These are phyloP conservation scores for Apotomis capreana DNA, from an alignment of 2,888 invertebrate species.

Conservation along the genomic window DNA sequence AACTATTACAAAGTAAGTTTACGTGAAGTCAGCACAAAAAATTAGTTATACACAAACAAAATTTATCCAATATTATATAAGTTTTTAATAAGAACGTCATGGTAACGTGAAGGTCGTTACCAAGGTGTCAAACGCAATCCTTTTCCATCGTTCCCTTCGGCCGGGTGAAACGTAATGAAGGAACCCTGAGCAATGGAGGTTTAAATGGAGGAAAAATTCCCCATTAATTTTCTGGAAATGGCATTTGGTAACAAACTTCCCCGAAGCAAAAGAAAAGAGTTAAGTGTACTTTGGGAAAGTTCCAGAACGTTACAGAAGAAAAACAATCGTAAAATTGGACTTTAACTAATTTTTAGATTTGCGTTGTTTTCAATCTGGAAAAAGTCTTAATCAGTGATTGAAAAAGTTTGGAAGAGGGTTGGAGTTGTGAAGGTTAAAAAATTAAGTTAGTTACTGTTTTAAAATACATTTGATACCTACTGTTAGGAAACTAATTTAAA, in stretches of 20 bases:
- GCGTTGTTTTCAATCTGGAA: constrained; percentile 45
- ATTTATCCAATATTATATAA: too few species aligned
- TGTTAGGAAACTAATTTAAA: constrained; percentile 2
- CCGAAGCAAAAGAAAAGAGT: constrained; percentile 65
- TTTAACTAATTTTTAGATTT: constrained; percentile 55
- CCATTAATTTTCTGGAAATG: constrained; percentile 76
- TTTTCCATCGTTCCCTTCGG: constrained; percentile 11
- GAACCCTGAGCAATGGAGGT: constrained; percentile 59
- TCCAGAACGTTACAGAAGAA: constrained; percentile 61
- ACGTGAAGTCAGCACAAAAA: too few species aligned
- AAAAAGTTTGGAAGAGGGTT: constrained; percentile 27
- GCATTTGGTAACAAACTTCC: constrained; percentile 63
- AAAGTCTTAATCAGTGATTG: constrained; percentile 42
- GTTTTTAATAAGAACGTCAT: not conserved
- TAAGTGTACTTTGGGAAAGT: constrained; percentile 57
- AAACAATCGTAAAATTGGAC: constrained; percentile 67
- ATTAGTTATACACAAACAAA: too few species aligned
- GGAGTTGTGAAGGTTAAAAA: constrained; percentile 17
- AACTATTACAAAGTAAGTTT: too few species aligned
- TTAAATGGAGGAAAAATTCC: constrained; percentile 45
- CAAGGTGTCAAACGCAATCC: constrained; percentile 22
- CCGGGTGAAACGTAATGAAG: constrained; percentile 46
- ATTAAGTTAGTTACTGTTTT: not conserved
- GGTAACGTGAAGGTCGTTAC: not conserved
- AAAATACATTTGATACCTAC: constrained; percentile 17